phyloP scores from a whole-genome alignment of 2,888 invertebrate species.

The Chymomyza caudatula region DNA sequence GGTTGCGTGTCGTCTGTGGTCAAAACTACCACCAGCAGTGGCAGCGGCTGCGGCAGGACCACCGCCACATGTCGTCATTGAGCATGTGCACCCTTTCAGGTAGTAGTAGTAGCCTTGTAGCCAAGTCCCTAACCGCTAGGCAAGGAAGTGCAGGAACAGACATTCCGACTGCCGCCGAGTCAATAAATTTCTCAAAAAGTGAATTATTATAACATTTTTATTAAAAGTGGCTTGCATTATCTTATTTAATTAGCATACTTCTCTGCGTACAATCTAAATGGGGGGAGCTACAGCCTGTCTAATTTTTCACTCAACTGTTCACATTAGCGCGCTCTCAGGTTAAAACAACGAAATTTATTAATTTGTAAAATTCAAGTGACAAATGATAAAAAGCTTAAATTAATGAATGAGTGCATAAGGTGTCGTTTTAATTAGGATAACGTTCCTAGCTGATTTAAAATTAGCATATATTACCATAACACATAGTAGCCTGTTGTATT shows the following conservation, averaged over 20 bases:
- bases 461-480: neutral
- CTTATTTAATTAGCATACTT: slow-evolving; percentile 67
- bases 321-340: slow-evolving; percentile 52
- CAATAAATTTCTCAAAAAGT: slow-evolving; percentile 63
- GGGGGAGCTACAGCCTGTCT: slow-evolving; percentile 33
- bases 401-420: slow-evolving; percentile 51
- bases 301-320: slow-evolving; percentile 70
- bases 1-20: slow-evolving; percentile 59
- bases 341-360: slow-evolving; percentile 56
- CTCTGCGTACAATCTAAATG: slow-evolving; percentile 21
- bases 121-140: neutral
- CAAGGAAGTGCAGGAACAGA: no score
- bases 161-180: slow-evolving; percentile 31
- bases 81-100: slow-evolving; percentile 70
- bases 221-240: slow-evolving; percentile 48
- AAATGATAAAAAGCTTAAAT: slow-evolving; percentile 70
- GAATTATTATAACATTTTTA: slow-evolving; percentile 70
- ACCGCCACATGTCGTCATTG: slow-evolving; percentile 61
- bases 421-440: slow-evolving; percentile 64
- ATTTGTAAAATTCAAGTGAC: slow-evolving; percentile 67
- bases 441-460: slow-evolving; percentile 5
- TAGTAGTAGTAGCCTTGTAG: no score
- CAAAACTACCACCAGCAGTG: neutral
- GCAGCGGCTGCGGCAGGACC: neutral
- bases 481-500: no score